Percentiles rank a stretch among this genome's conserved stretches.
Conservation (phyloP, 2,888 invertebrate genomes). For the Lepidochrysops patricia region DNA sequence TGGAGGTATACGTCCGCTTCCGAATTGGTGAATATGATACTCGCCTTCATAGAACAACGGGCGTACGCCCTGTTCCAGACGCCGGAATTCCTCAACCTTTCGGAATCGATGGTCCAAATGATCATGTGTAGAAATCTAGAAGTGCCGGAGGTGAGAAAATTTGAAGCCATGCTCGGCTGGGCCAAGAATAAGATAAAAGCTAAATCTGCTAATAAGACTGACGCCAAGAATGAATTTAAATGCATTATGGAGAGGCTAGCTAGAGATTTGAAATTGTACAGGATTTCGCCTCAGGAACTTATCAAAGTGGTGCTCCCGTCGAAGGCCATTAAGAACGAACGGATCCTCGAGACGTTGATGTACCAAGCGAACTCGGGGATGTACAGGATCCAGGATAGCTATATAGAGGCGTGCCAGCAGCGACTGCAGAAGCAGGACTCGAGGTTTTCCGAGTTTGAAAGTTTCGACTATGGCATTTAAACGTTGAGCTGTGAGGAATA, state of each 20-base stretch:
- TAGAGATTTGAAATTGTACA: slow-evolving; percentile 89
- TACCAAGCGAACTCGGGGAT: slow-evolving; percentile 94
- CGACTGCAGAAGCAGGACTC: slow-evolving; percentile 92
- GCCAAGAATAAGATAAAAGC: slow-evolving; percentile 87
- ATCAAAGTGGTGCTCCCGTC: slow-evolving; percentile 94
- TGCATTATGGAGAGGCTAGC: slow-evolving; percentile 94
- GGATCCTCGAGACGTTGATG: slow-evolving; percentile 93
- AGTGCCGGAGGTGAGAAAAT: slow-evolving; percentile 91
- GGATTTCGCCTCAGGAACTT: slow-evolving; percentile 93
- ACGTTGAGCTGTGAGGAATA: slow-evolving; percentile 65
- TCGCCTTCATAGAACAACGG: slow-evolving; percentile 91
- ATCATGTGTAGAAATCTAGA: slow-evolving; percentile 93
- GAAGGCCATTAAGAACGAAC: slow-evolving; percentile 93
- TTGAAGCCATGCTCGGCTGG: slow-evolving; percentile 95
- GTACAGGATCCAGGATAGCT: slow-evolving; percentile 91
- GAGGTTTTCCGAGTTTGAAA: slow-evolving; percentile 86
- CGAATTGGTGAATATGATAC: slow-evolving; percentile 94
- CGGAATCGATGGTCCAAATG: slow-evolving; percentile 96
- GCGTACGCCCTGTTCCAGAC: slow-evolving; percentile 90
- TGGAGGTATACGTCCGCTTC: slow-evolving; percentile 92
- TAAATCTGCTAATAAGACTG: slow-evolving; percentile 84
- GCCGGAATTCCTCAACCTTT: slow-evolving; percentile 88
- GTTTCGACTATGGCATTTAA: slow-evolving; percentile 84
- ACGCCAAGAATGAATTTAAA: slow-evolving; percentile 91
- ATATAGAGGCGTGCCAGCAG: slow-evolving; percentile 90